Evolutionary conservation across 2,113 vertebrate genomes (phyloP).

Genomic region (Miniopterus natalensis): DNA sequence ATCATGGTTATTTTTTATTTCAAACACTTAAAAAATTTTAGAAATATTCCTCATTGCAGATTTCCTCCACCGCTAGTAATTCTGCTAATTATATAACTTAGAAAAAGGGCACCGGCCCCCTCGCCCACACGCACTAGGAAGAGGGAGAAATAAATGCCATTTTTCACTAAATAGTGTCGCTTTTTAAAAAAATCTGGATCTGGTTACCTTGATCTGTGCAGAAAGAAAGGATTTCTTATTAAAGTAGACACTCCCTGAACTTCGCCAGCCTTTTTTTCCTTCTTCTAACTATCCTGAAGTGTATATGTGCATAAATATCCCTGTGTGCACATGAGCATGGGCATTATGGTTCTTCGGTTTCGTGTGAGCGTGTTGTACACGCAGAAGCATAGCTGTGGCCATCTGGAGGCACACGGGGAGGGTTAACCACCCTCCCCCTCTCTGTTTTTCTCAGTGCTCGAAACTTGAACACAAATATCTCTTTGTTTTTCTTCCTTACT

Average conservation of each 20-base stretch:
- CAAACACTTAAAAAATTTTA: constrained; percentile 48
- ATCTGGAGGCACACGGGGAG: constrained; percentile 71
- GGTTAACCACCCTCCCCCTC: constrained; percentile 86
- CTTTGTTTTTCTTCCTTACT: constrained; percentile 89
- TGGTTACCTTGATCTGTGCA: constrained; percentile 61
- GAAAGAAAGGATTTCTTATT: constrained; percentile 81
- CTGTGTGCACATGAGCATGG: constrained; percentile 47
- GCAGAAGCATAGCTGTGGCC: constrained; percentile 52
- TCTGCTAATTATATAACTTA: not conserved
- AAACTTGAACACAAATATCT: constrained; percentile 86
- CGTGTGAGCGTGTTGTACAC: not conserved
- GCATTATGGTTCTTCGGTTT: not conserved
- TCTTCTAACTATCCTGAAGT: constrained; percentile 57
- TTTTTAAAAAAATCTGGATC: not conserved
- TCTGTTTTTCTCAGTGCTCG: constrained; percentile 92
- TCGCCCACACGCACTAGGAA: not conserved
- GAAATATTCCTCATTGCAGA: constrained; percentile 35
- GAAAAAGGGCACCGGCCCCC: not conserved
- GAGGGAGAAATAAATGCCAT: not conserved
- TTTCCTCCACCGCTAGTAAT: not conserved
- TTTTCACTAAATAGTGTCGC: not conserved
- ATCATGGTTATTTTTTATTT: not conserved
- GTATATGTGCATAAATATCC: constrained; percentile 71
- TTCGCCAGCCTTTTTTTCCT: constrained; percentile 74
- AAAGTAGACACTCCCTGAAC: constrained; percentile 76